Base-by-base conservation (phyloP, 2,888 invertebrate genomes). In the Pheosia tremula region DNA sequence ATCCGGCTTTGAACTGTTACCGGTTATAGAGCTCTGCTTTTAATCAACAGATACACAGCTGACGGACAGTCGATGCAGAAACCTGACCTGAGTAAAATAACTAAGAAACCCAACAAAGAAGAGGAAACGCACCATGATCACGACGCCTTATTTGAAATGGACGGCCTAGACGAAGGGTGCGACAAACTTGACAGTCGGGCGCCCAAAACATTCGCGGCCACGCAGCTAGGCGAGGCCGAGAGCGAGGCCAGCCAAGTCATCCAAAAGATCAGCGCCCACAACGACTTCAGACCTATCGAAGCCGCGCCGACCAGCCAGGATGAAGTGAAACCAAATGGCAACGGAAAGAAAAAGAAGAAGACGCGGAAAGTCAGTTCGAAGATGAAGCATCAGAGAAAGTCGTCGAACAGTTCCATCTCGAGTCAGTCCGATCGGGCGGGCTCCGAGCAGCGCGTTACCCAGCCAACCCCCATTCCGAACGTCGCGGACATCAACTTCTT, bases 341-440 rank as follows among this genome's bases (percentile, higher is more conserved):
- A 94, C 63, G 93, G 93, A 36, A 95, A 95, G 77, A 97, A 97
- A 82, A 96, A 97, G 86, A 97, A 96, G 85, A 95, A 97, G 61
- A 96, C 97, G 73, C 96, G 97, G 91, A 97, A 96, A 94, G 95
- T 96, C 47, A 94, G 96, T 72, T 96, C 97, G 87, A 97, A 97
- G 88, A 97, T 97, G 91, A 97, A 97, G 84, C 96, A 96, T 76
- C 96, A 96, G 78, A 95, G 97, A 62, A 97, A 97, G 81, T 95
- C 96, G 0, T 95, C 95, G 5, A 91, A 92, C n/a, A 93, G 94
- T 74, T 94, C 94, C 0, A 83, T 94, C 58, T 92, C 94, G 39
- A 94, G 94, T 75, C 93, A 94, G 68, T 94, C 94, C 43, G 94
- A 94, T 78, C 88, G 93, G 64, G 89, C 92, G n/a, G 86, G 90